Conservation (phyloP, 2,797 vertebrate species). For the Rhynchonycteris naso region DNA sequence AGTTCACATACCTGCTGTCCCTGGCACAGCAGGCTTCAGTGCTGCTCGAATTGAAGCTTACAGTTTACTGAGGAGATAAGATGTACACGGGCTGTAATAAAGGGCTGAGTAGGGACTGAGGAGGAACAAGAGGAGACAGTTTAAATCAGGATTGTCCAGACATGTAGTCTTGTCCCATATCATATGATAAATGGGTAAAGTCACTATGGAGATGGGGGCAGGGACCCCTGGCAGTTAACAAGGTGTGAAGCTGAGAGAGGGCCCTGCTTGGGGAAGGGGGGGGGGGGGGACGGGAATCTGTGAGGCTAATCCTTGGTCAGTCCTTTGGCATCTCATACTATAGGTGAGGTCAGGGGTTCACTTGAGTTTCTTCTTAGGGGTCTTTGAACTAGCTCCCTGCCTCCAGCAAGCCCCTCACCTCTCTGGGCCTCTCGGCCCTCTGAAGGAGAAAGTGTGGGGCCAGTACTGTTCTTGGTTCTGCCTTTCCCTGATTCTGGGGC, state of each 20-base stretch:
- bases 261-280: not conserved
- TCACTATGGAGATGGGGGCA: too few relatives aligned
- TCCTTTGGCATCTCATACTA: not conserved
- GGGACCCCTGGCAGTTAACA: not conserved
- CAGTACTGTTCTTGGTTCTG: not conserved
- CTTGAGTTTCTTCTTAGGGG: not conserved
- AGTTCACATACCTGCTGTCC: not conserved
- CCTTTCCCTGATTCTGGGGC: not conserved
- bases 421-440: not conserved
- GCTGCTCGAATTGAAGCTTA: slow-evolving; percentile 52
- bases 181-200: not conserved
- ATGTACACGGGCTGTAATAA: slow-evolving; percentile 62
- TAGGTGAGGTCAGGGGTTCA: fast-evolving
- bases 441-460: not conserved
- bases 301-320: not conserved
- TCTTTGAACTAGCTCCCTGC: not conserved
- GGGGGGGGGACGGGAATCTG: not conserved
- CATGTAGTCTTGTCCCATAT: not conserved
- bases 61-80: slow-evolving; percentile 71
- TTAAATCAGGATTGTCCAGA: not conserved
- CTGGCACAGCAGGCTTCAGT: slow-evolving; percentile 42
- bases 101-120: slow-evolving; percentile 25
- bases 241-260: not conserved
- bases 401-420: not conserved
- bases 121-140: slow-evolving; percentile 19